Percentiles rank a stretch among this genome's conserved stretches.
phyloP scores from a whole-genome alignment of 1,140 invertebrate species.

The Danaus melanippus region DNA sequence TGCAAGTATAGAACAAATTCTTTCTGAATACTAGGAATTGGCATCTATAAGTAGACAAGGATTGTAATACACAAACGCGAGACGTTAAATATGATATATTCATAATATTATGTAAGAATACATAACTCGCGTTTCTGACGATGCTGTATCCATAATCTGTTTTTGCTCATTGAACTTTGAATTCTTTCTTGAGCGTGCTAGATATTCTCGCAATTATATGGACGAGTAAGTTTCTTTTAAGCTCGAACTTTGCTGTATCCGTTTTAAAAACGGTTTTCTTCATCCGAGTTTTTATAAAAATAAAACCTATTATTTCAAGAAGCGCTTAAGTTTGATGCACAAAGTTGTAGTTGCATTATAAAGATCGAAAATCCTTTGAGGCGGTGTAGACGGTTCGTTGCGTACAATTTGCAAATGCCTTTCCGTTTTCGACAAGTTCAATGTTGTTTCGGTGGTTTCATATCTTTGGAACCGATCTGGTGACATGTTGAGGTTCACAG shows the following conservation, averaged over 20 bases:
- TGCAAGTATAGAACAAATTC: too few relatives aligned
- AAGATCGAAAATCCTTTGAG: slow-evolving; percentile 13
- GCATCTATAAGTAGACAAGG: too few relatives aligned
- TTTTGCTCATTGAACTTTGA: slow-evolving; percentile 25
- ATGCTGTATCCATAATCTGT: slow-evolving; percentile 20
- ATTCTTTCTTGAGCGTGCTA: slow-evolving; percentile 19
- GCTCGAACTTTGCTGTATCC: slow-evolving; percentile 22
- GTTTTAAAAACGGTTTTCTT: slow-evolving; percentile 25
- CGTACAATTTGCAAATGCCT: slow-evolving; percentile 20
- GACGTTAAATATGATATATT: too few relatives aligned
- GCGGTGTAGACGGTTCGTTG: slow-evolving; percentile 12
- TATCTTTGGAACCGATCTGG: too few relatives aligned
- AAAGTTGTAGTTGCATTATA: slow-evolving; percentile 19
- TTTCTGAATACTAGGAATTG: too few relatives aligned
- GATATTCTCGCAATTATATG: slow-evolving; percentile 21
- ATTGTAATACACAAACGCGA: too few relatives aligned
- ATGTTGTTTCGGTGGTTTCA: too few relatives aligned
- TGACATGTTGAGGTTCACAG: too few relatives aligned
- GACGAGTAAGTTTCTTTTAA: slow-evolving; percentile 21
- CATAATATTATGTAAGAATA: too few relatives aligned
- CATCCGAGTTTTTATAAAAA: slow-evolving; percentile 22
- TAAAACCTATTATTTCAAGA: slow-evolving; percentile 21
- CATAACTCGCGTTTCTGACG: background rate
- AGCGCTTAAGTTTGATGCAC: slow-evolving; percentile 21
- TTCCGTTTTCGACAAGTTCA: slow-evolving; percentile 8